Conservation (phyloP, 2,888 invertebrate genomes). For the Onthophagus sagittarius region DNA sequence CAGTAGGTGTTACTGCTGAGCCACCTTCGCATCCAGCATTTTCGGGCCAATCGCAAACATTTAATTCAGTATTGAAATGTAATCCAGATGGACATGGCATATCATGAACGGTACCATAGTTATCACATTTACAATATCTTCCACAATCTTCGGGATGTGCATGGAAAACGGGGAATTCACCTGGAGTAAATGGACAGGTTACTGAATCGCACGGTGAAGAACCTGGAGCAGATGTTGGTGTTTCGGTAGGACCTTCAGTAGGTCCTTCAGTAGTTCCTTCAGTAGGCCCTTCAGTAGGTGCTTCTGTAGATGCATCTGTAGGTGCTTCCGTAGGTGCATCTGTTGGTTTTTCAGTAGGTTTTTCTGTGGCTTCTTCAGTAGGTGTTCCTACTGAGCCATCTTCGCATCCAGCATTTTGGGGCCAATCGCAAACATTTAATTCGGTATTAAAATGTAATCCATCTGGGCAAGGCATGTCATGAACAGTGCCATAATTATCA, state of each 20-base stretch:
- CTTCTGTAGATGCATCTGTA: too few species aligned
- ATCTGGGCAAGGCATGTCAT: conserved; percentile 25
- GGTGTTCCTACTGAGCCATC: neutral
- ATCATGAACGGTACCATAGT: neutral
- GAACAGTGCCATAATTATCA: conserved; percentile 17
- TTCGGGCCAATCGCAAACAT: conserved; percentile 22
- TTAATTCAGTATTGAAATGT: neutral
- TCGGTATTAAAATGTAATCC: conserved; percentile 28
- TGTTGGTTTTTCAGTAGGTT: too few species aligned
- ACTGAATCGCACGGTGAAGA: too few species aligned
- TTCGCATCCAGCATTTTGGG: neutral
- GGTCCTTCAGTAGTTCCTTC: too few species aligned
- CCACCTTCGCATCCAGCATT: conserved; percentile 16
- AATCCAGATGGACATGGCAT: conserved; percentile 7
- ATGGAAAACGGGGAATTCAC: too few species aligned
- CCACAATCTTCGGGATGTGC: too few species aligned
- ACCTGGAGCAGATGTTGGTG: too few species aligned
- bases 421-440: conserved; percentile 21
- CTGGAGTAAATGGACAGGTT: too few species aligned
- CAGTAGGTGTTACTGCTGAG: too few species aligned
- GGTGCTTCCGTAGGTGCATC: neutral
- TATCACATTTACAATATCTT: too few species aligned
- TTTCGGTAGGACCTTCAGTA: neutral
- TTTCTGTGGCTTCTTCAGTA: too few species aligned
- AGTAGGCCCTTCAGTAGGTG: neutral